Conservation (phyloP, 1,140 invertebrate species). For the Laupala kohalensis region DNA sequence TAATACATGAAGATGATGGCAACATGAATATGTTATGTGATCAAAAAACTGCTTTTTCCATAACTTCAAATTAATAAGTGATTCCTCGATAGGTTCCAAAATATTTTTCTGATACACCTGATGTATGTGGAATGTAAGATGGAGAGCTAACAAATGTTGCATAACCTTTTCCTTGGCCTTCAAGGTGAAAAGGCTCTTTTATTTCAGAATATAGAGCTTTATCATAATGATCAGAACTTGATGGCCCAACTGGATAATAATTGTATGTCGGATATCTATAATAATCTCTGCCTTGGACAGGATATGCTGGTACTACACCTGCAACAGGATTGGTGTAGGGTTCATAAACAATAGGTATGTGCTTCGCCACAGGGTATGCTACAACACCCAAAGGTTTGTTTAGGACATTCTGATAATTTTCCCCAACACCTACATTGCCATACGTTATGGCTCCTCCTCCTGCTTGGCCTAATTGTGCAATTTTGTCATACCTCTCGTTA, state of each 20-base stretch:
- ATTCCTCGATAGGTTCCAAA: neutral
- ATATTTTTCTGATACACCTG: neutral
- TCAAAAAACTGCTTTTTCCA: too few relatives aligned
- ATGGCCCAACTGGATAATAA: neutral
- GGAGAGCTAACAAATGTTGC: neutral
- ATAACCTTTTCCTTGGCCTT: neutral
- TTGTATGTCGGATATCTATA: neutral
- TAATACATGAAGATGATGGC: neutral
- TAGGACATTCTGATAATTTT: neutral
- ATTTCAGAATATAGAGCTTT: neutral
- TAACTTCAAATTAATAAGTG: neutral
- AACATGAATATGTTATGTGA: neutral
- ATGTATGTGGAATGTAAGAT: neutral
- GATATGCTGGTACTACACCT: neutral
- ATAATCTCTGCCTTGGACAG: neutral
- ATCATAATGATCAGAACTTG: neutral
- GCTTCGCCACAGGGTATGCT: neutral
- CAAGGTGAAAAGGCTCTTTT: neutral
- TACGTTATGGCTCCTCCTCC: neutral
- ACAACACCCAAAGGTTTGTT: neutral
- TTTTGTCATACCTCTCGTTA: slow-evolving; percentile 28
- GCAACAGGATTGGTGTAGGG: neutral
- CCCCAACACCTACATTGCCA: neutral
- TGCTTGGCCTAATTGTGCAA: slow-evolving; percentile 14
- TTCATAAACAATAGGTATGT: neutral